These are phyloP conservation scores for Macroteleia sp. DNA, from an alignment of 2,888 invertebrate species.

Conservation along the genomic window DNA sequence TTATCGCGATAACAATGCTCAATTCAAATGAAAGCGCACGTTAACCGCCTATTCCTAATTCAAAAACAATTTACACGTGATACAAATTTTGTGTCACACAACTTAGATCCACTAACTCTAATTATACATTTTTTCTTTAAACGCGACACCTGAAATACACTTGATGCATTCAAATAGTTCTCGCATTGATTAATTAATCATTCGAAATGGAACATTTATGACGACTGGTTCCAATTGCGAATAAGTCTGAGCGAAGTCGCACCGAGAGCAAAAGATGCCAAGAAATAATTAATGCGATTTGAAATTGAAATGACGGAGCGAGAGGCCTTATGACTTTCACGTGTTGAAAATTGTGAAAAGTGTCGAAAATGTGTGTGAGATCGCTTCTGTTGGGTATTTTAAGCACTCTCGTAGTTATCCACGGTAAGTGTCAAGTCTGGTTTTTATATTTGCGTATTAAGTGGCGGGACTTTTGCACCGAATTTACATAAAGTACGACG, in stretches of 20 bases:
- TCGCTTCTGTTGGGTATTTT: conserved; percentile 76
- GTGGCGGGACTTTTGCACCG: not conserved
- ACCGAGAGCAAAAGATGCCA: conserved; percentile 24
- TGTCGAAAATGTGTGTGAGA: conserved; percentile 71
- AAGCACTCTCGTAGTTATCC: conserved; percentile 73
- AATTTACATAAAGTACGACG: conserved; percentile 26
- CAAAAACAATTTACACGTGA: too few species aligned
- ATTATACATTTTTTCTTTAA: not conserved
- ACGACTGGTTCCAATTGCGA: conserved; percentile 39
- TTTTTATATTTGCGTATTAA: conserved; percentile 17
- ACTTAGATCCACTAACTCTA: too few species aligned
- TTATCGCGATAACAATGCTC: conserved; percentile 15
- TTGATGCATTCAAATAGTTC: conserved; percentile 4
- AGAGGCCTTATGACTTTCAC: conserved; percentile 52
- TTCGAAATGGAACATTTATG: conserved; percentile 57
- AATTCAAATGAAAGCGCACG: not conserved
- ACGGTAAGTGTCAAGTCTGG: conserved; percentile 74
- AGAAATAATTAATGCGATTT: conserved; percentile 50
- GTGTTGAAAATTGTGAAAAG: conserved; percentile 53
- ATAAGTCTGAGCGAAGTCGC: conserved; percentile 26
- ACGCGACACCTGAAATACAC: not conserved
- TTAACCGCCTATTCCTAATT: not conserved
- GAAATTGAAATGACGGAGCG: conserved; percentile 50
- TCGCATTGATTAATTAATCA: conserved; percentile 37
- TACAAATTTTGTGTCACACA: too few species aligned